Conservation (phyloP, 30 jellyfish, hydroid and myxozoan species). For the Mastigias papua region DNA sequence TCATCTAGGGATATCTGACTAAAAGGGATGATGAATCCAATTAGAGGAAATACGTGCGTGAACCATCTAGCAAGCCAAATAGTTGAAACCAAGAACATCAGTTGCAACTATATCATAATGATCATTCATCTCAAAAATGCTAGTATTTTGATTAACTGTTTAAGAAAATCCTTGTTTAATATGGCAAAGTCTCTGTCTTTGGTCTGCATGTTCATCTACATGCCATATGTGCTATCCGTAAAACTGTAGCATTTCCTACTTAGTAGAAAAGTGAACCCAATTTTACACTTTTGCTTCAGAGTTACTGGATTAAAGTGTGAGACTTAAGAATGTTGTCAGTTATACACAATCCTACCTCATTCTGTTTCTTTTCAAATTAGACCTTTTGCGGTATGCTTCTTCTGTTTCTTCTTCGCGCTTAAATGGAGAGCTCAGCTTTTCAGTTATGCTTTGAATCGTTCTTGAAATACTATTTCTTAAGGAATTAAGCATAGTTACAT, state of each 20-base stretch:
- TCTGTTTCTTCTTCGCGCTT: not conserved
- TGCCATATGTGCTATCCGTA: too few species aligned
- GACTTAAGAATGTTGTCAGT: not conserved
- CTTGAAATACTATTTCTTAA: not conserved
- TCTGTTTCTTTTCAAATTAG: slow-evolving; percentile 10
- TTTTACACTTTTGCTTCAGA: too few species aligned
- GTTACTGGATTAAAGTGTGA: not conserved
- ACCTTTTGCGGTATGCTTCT: not conserved
- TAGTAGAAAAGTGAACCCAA: too few species aligned
- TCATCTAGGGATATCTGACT: not conserved
- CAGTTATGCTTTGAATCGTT: not conserved
- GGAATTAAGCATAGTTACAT: slow-evolving; percentile 9
- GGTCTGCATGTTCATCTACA: too few species aligned
- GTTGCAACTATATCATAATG: too few species aligned
- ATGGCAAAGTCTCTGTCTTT: too few species aligned
- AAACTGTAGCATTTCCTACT: too few species aligned
- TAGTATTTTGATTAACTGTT: too few species aligned
- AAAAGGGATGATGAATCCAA: not conserved
- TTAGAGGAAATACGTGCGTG: not conserved
- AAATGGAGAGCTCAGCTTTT: slow-evolving; percentile 4
- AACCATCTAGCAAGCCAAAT: too few species aligned
- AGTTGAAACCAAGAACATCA: too few species aligned
- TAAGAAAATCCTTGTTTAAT: too few species aligned
- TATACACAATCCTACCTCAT: not conserved
- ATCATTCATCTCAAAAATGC: too few species aligned